Evolutionary conservation across 2,113 vertebrate species (phyloP).

Genomic region (Oenanthe oenanthe): DNA sequence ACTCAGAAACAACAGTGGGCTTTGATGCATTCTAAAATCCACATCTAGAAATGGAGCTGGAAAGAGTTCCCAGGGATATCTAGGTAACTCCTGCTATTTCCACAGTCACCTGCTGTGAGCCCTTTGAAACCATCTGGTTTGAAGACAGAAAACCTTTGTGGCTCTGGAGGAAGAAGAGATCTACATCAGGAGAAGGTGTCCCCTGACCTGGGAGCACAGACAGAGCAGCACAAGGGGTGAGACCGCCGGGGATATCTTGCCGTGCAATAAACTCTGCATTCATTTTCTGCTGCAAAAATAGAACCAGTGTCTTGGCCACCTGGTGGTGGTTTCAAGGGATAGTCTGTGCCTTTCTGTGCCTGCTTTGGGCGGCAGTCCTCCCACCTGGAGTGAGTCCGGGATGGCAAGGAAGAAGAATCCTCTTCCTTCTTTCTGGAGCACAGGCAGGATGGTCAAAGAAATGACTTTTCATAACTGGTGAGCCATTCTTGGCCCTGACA

Average conservation of each 20-base stretch:
- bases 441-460: not conserved
- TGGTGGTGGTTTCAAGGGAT: not conserved
- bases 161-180: constrained; percentile 49
- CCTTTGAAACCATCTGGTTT: constrained; percentile 43
- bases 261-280: fast-evolving
- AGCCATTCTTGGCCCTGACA: not conserved
- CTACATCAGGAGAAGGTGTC: constrained; percentile 65
- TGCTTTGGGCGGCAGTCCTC: not conserved
- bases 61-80: not conserved
- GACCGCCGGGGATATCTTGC: not conserved
- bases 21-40: not conserved
- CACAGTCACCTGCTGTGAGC: constrained; percentile 18
- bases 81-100: not conserved
- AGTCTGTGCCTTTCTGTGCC: not conserved
- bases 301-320: constrained; percentile 2
- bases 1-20: not conserved
- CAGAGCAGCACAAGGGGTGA: constrained; percentile 78
- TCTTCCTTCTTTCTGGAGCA: not conserved
- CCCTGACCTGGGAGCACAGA: constrained; percentile 70
- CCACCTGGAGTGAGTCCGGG: not conserved
- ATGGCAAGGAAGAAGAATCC: not conserved
- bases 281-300: not conserved
- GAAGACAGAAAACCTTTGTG: constrained; percentile 58
- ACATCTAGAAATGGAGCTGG: not conserved
- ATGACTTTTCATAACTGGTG: not conserved